Evolutionary conservation across 1,140 invertebrate genomes (phyloP).

Genomic region (Meloidogyne hapla): DNA sequence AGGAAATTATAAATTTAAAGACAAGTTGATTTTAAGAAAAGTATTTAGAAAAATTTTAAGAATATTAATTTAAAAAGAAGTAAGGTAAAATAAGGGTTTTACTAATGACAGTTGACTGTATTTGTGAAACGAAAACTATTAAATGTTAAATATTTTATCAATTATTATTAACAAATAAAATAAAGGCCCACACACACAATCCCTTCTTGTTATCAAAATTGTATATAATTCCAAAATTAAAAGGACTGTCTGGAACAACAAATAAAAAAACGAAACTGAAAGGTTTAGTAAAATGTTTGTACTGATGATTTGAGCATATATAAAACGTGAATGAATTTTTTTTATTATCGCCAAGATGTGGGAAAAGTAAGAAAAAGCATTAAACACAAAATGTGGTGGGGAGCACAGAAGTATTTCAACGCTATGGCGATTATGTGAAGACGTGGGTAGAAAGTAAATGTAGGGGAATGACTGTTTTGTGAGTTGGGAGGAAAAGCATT

Average conservation of each 20-base stretch:
- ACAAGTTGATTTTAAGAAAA: no score
- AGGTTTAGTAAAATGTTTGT: neutral
- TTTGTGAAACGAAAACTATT: no score
- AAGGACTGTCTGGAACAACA: neutral
- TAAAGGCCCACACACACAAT: no score
- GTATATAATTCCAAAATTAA: neutral
- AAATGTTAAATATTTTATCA: no score
- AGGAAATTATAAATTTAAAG: constrained; percentile 3
- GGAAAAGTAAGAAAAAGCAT: neutral
- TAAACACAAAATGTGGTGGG: neutral
- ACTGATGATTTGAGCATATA: neutral
- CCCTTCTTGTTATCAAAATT: no score
- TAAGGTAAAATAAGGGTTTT: no score
- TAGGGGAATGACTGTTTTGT: neutral
- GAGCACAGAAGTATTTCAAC: neutral
- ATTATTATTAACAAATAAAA: no score
- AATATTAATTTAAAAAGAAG: no score
- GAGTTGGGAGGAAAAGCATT: neutral
- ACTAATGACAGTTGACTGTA: no score
- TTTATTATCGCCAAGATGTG: constrained; percentile 1
- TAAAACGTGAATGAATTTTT: neutral
- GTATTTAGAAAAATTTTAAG: neutral
- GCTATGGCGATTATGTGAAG: neutral
- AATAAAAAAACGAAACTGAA: neutral
- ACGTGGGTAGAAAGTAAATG: neutral